Percentiles rank a stretch among this genome's conserved stretches.
These are phyloP conservation scores for Epistrophe grossulariae DNA, from an alignment of 2,888 invertebrate genomes.

Conservation along the genomic window DNA sequence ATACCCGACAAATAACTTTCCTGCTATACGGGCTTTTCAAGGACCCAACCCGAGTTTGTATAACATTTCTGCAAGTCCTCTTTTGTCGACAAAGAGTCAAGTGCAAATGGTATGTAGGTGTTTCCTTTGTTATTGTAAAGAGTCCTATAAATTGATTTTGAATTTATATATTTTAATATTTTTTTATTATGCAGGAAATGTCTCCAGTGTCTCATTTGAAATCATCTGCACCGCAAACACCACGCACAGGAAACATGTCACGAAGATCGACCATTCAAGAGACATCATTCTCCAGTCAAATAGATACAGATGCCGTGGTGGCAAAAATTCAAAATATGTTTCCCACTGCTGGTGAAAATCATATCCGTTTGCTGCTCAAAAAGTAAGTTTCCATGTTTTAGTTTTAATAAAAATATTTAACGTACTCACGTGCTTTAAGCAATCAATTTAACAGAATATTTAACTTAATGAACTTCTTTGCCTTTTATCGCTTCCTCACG, in stretches of 20 bases:
- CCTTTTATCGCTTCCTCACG: slow-evolving; percentile 75
- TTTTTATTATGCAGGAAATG: slow-evolving; percentile 80
- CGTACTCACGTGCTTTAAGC: slow-evolving; percentile 60
- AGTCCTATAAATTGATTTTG: not conserved
- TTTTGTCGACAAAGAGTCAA: slow-evolving; percentile 81
- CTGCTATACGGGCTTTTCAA: slow-evolving; percentile 87
- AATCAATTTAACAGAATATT: slow-evolving; percentile 50
- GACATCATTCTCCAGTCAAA: slow-evolving; percentile 86
- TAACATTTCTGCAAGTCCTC: slow-evolving; percentile 83
- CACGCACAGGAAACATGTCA: slow-evolving; percentile 81
- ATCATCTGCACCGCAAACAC: slow-evolving; percentile 77
- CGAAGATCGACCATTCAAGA: slow-evolving; percentile 85
- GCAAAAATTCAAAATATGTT: slow-evolving; percentile 94
- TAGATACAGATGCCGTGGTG: slow-evolving; percentile 90
- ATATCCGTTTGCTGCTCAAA: slow-evolving; percentile 93
- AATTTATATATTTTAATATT: not conserved
- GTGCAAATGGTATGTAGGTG: slow-evolving; percentile 78
- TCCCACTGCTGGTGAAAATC: slow-evolving; percentile 94
- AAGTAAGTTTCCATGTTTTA: slow-evolving; percentile 88
- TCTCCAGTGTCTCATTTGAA: slow-evolving; percentile 81
- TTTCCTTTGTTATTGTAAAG: not conserved
- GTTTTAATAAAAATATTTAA: slow-evolving; percentile 12
- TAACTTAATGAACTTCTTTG: slow-evolving; percentile 66
- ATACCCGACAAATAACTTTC: slow-evolving; percentile 87
- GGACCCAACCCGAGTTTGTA: slow-evolving; percentile 82